Base-by-base conservation (phyloP, 2,113 vertebrate species). In the Sardina pilchardus region DNA sequence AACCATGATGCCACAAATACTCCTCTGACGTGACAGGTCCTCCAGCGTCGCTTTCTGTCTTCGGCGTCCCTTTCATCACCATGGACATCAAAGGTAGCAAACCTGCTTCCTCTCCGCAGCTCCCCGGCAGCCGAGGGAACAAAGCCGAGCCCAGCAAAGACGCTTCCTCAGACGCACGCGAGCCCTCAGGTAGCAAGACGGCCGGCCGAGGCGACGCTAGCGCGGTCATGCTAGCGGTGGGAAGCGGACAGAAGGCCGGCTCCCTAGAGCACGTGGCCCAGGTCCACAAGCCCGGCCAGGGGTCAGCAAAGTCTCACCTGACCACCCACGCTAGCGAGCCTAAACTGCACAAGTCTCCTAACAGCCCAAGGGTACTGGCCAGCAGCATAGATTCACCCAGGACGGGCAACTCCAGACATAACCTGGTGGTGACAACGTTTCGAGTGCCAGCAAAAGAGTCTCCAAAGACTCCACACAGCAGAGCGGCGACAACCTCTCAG, bases 201-300 rank as follows among this genome's bases (percentile, higher is more conserved):
- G 1, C 63, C 9, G 63, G 63, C 63, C 26, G 26, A 1, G 63
- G 63, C 2, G 63, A 71, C 10, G n/a, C 63, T 34, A 34, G 63
- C 12, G 10, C 26, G 6, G 63, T 34, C n/a, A 71, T 71, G 63
- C 63, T 63, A 71, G 34, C 63, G n/a, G 63, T 71, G 9, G 63
- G 63, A 14, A 30, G n/a, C 63, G 30, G 26, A 26, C n/a, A 36
- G 78, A 85, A 83, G 2, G 10, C 82, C 39, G 86, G 48, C 80
- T 0, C 87, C 71, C 80, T 87, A 67, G 83, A 82, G 87, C 44
- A 21, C 16, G 3, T 91, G 92, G 86, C 89, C 90, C 34, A 91
- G 91, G 82, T 78, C 89, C 87, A 14, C 88, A 83, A 7, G 24
- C 45, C 3, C 3, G 45, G 43, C 2, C 36, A 0, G 86, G 45